A percentile compares a stretch with the other conserved stretches of the same genome.
Conservation (phyloP, 2,113 vertebrate species). For the Corythoichthys haematopterus region DNA sequence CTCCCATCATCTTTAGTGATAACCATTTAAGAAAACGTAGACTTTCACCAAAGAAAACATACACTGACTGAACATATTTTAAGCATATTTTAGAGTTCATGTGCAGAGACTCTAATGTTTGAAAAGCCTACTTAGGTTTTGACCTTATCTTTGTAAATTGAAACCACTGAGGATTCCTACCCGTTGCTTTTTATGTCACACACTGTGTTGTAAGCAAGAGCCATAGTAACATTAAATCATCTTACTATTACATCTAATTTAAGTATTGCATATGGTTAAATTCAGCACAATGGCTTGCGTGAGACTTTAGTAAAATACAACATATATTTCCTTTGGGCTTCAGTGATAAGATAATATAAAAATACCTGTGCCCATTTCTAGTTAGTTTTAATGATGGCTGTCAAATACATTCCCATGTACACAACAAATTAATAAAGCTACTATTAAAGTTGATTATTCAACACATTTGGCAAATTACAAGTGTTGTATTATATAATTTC, state of each 20-base stretch:
- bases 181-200: neutral
- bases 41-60: neutral
- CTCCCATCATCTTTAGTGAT: neutral
- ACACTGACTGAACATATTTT: neutral
- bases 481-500: too few species aligned
- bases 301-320: slow-evolving; percentile 40
- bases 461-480: too few species aligned
- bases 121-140: neutral
- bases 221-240: slow-evolving; percentile 52
- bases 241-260: slow-evolving; percentile 8
- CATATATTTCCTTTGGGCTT: slow-evolving; percentile 21
- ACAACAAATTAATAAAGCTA: too few species aligned
- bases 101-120: neutral
- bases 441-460: too few species aligned
- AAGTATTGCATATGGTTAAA: slow-evolving; percentile 52
- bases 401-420: too few species aligned
- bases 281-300: slow-evolving; percentile 41
- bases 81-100: neutral
- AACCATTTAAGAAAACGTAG: neutral
- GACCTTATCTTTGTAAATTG: neutral
- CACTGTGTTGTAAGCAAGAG: slow-evolving; percentile 52
- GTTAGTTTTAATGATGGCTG: slow-evolving; percentile 14
- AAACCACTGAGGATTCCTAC: neutral
- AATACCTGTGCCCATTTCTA: slow-evolving; percentile 4
- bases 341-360: slow-evolving; percentile 7